These are phyloP conservation scores for Rhizomys pruinosus DNA, from an alignment of 2,113 vertebrate genomes.

Conservation along the genomic window DNA sequence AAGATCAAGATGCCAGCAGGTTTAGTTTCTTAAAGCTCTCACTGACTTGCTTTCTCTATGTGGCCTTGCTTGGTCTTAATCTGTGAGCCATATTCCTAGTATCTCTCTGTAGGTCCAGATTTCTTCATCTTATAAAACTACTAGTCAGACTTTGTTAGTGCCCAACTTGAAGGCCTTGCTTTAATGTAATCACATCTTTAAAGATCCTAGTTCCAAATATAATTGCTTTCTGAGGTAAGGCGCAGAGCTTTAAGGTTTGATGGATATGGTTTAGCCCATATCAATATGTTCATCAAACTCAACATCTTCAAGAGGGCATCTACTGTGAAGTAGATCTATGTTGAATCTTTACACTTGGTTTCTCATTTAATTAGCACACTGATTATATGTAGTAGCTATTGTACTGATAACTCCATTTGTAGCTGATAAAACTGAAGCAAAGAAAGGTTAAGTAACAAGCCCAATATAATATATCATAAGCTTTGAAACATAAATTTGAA, in stretches of 20 bases:
- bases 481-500: slow-evolving; percentile 37
- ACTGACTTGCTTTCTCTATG: neutral
- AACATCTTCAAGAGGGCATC: slow-evolving; percentile 4
- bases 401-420: slow-evolving; percentile 35
- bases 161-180: neutral
- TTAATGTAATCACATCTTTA: slow-evolving; percentile 40
- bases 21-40: slow-evolving; percentile 36
- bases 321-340: neutral
- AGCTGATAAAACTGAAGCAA: slow-evolving; percentile 49
- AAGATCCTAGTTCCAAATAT: neutral
- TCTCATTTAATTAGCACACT: slow-evolving; percentile 43
- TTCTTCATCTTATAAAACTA: neutral
- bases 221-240: neutral
- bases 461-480: neutral
- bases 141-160: neutral
- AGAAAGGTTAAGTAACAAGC: slow-evolving; percentile 15
- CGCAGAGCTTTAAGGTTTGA: neutral
- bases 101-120: neutral
- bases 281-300: slow-evolving; percentile 35
- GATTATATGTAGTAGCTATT: neutral
- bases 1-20: neutral
- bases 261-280: neutral
- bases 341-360: slow-evolving; percentile 28
- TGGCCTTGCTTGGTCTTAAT: neutral
- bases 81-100: neutral